phyloP scores from a whole-genome alignment of 2,113 vertebrate genomes.

The Haliaeetus leucogaster region DNA sequence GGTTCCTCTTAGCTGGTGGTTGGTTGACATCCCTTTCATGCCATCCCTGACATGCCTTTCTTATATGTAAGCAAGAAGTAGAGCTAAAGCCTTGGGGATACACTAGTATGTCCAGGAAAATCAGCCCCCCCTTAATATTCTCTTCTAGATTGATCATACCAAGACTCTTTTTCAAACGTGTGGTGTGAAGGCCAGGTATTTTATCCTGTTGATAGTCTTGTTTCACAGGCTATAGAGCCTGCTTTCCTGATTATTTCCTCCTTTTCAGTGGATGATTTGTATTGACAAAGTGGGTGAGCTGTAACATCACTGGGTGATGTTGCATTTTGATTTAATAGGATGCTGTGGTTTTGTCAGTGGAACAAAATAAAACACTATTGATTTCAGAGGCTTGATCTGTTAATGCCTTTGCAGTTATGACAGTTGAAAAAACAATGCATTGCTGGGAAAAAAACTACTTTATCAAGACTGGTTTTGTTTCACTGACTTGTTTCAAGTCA shows the following conservation, averaged over 20 bases:
- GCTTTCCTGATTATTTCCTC: background rate
- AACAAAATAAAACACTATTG: slow-evolving; percentile 52
- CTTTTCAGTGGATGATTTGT: background rate
- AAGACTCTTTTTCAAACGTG: background rate
- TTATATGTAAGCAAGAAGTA: background rate
- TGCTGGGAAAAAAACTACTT: background rate
- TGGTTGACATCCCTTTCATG: background rate
- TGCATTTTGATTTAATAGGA: slow-evolving; percentile 13
- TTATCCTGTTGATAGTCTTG: background rate
- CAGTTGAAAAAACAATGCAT: background rate
- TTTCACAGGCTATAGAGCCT: background rate
- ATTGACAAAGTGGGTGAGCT: slow-evolving; percentile 4
- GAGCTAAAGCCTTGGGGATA: background rate
- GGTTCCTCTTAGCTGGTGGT: background rate
- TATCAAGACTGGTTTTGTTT: background rate
- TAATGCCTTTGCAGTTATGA: slow-evolving; percentile 3
- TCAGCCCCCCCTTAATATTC: background rate
- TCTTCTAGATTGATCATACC: background rate
- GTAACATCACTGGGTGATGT: background rate
- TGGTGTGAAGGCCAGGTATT: background rate
- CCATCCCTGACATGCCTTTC: background rate
- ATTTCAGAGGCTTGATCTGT: slow-evolving; percentile 19
- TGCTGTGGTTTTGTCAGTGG: background rate
- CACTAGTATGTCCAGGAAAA: background rate
- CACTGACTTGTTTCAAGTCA: background rate